A percentile compares a stretch with the other conserved stretches of the same genome.
phyloP scores from a whole-genome alignment of 2,888 invertebrate genomes.

The Drosophila monieri region DNA sequence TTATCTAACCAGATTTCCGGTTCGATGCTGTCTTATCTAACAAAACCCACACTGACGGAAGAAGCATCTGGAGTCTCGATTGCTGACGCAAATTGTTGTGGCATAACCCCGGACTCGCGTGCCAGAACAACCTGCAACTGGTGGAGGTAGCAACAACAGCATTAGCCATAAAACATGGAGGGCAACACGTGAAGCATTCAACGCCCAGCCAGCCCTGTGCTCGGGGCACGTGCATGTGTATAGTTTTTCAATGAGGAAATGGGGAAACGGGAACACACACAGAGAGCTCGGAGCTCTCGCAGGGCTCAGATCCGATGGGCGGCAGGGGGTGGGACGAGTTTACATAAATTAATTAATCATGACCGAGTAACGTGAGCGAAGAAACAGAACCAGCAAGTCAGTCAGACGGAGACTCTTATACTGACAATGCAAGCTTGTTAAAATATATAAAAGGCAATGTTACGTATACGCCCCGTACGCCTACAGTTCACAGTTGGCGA shows the following conservation, averaged over 20 bases:
- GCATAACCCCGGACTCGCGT: conserved; percentile 58
- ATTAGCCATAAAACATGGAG: conserved; percentile 32
- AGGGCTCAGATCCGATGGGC: too few relatives aligned
- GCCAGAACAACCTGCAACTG: conserved; percentile 14
- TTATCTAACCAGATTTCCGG: conserved; percentile 20
- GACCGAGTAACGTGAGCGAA: conserved; percentile 62
- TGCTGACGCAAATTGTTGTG: conserved; percentile 69
- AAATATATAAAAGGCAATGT: conserved; percentile 27
- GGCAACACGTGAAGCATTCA: conserved; percentile 59
- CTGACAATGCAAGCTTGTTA: conserved; percentile 14
- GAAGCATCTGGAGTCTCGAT: conserved; percentile 36
- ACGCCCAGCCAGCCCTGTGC: conserved; percentile 21
- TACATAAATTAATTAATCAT: conserved; percentile 73
- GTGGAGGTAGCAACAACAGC: conserved; percentile 12
- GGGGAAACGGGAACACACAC: conserved; percentile 11
- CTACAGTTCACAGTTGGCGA: conserved; percentile 2
- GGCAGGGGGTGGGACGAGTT: conserved; percentile 40
- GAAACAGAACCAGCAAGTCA: conserved; percentile 18
- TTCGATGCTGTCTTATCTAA: conserved; percentile 39
- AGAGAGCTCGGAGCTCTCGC: too few relatives aligned
- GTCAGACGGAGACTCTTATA: conserved; percentile 22
- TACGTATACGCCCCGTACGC: conserved; percentile 55
- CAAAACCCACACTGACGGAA: conserved; percentile 14
- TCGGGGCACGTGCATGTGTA: conserved; percentile 40
- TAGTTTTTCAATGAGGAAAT: conserved; percentile 23